A percentile compares a stretch with the other conserved stretches of the same genome.
Conservation (phyloP, 2,797 vertebrate genomes). For the Myioborus melanocephalus region DNA sequence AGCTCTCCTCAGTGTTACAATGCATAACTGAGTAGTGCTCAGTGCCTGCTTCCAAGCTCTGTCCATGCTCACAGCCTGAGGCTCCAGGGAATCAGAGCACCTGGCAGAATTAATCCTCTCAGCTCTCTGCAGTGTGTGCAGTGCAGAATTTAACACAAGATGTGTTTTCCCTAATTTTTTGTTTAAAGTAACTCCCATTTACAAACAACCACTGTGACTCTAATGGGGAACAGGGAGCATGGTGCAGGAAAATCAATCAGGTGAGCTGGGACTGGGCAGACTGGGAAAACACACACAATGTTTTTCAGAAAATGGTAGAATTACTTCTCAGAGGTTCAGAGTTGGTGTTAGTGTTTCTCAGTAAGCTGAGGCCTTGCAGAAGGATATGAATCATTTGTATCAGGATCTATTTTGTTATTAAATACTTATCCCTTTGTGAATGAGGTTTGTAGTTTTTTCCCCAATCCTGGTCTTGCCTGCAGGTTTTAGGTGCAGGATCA, state of each 20-base stretch:
- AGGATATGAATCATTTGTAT: not conserved
- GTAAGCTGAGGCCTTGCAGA: not conserved
- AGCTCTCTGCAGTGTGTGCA: not conserved
- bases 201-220: not conserved
- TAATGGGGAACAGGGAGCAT: not conserved
- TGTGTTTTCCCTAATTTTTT: slow-evolving; percentile 25
- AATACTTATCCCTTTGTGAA: not conserved
- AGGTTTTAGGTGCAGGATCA: not conserved
- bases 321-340: not conserved
- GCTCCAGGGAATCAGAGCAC: not conserved
- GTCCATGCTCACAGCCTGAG: not conserved
- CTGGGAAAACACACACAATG: not conserved
- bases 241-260: not conserved
- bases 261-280: not conserved
- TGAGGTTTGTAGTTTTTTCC: not conserved
- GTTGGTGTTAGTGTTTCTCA: not conserved
- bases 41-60: not conserved
- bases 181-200: not conserved
- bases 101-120: slow-evolving; percentile 13
- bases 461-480: not conserved
- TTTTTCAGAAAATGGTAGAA: not conserved
- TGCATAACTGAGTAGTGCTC: not conserved
- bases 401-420: not conserved
- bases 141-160: not conserved
- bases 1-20: not conserved